phyloP scores from a whole-genome alignment of 2,113 vertebrate genomes.

The Riparia riparia region DNA sequence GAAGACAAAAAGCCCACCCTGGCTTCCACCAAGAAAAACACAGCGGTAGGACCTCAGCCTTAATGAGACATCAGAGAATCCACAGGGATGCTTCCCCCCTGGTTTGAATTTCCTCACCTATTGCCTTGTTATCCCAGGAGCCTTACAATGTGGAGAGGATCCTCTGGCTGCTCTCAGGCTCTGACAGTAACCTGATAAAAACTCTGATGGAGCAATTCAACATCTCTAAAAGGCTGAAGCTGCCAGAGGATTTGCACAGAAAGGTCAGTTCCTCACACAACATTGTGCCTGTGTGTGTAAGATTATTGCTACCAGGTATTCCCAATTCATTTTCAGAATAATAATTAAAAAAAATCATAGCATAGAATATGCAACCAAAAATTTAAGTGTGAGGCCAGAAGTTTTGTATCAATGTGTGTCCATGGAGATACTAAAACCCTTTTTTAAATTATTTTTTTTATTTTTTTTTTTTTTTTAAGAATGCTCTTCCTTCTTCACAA shows the following conservation, averaged over 20 bases:
- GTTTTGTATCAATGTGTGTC: neutral
- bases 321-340: neutral
- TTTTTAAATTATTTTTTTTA: fast-evolving
- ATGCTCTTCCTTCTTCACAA: neutral
- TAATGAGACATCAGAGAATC: neutral
- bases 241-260: constrained; percentile 75
- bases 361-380: neutral
- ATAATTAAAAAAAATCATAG: neutral
- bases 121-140: constrained; percentile 74
- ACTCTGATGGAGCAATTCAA: constrained; percentile 88
- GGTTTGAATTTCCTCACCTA: neutral
- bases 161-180: constrained; percentile 87
- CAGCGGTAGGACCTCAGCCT: neutral
- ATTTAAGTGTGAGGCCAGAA: fast-evolving
- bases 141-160: constrained; percentile 95
- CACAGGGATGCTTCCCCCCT: neutral
- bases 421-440: fast-evolving
- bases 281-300: fast-evolving
- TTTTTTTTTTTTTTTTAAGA: neutral
- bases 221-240: constrained; percentile 56
- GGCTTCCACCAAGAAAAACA: neutral
- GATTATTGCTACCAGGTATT: neutral
- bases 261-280: constrained; percentile 61
- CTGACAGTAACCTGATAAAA: constrained; percentile 73
- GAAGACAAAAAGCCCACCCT: neutral